Percentiles rank a stretch among this genome's conserved stretches.
Evolutionary conservation across 2,797 vertebrate genomes (phyloP).

Genomic region (Mormyrus hasselquistii): DNA sequence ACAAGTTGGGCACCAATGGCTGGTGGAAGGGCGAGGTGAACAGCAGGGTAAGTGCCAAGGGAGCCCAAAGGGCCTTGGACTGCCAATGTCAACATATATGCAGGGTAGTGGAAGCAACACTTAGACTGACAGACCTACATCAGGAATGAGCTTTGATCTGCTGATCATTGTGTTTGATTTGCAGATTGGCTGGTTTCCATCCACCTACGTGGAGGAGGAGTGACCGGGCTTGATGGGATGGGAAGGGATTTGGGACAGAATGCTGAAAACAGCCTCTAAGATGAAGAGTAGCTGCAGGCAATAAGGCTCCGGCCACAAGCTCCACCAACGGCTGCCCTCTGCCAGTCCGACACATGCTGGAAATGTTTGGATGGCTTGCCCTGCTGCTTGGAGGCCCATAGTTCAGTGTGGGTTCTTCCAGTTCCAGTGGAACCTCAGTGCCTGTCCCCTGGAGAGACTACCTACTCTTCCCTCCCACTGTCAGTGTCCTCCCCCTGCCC

Average conservation of each 20-base stretch:
- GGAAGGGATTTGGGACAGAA: not conserved
- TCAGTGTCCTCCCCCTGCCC: no score
- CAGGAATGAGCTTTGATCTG: not conserved
- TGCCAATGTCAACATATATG: no score
- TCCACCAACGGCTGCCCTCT: not conserved
- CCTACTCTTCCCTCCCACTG: not conserved
- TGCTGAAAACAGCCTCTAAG: not conserved
- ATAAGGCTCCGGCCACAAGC: not conserved
- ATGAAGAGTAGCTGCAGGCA: not conserved
- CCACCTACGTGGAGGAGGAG: conserved; percentile 86
- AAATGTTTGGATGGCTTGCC: not conserved
- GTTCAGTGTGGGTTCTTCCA: not conserved
- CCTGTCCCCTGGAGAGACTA: not conserved
- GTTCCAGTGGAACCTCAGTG: not conserved
- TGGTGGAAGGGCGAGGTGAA: conserved; percentile 77
- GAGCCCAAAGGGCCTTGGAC: not conserved
- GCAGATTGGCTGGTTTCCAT: conserved; percentile 92
- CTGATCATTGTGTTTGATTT: conserved; percentile 23
- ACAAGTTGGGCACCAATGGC: conserved; percentile 67
- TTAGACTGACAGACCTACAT: not conserved
- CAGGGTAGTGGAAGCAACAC: not conserved
- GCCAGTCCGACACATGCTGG: not conserved
- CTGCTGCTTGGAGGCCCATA: not conserved
- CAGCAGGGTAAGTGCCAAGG: conserved; percentile 57
- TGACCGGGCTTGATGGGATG: conserved; percentile 40